Base-by-base conservation (phyloP, 2,888 invertebrate species). In the Lasius platythorax region DNA sequence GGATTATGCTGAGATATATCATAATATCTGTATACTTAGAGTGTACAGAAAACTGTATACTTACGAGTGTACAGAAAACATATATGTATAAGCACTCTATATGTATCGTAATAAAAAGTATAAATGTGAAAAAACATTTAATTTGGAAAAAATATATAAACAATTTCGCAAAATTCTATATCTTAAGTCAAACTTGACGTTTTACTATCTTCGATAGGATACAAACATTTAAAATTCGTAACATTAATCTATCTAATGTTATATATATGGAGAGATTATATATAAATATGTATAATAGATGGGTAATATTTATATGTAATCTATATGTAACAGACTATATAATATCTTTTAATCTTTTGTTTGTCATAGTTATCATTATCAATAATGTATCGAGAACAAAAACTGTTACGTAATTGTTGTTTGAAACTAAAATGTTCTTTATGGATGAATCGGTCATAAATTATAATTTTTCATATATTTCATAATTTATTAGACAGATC, bases 21-120 rank as follows among this genome's bases (percentile, higher is more conserved):
- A 86, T 88, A 87, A 87, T 79, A 89, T 85, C 87, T 84, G 86
- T 87, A 92, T 86, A 86, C 84, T 86, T 91, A 92, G 46, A 67
- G 8, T 23, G 33, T 53, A 43, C 30, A 74, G n/a, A 1, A 30
- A 66, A 23, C 87, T 84, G 86, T 87, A 92, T 86, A 86, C 84
- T 86, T 91, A 92, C 23, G 46, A 67, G 8, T 23, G 33, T 53
- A 43, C 30, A 74, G n/a, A 1, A 30, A 66, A 23, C 23, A 63
- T 61, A 9, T 64, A 66, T 43, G 63, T 74, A 50, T 66, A 75
- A 75, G 46, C 12, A 15, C 40, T 67, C 66, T 67, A 43, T 75
- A 66, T 75, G 9, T 40, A 75, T 67, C 50, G 23, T 66, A 76
- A 76, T 76, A 76, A 76, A 67, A 76, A 66, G 28, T 23, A 67